phyloP scores from a whole-genome alignment of 2,113 vertebrate species.

The Corythaeola cristata region DNA sequence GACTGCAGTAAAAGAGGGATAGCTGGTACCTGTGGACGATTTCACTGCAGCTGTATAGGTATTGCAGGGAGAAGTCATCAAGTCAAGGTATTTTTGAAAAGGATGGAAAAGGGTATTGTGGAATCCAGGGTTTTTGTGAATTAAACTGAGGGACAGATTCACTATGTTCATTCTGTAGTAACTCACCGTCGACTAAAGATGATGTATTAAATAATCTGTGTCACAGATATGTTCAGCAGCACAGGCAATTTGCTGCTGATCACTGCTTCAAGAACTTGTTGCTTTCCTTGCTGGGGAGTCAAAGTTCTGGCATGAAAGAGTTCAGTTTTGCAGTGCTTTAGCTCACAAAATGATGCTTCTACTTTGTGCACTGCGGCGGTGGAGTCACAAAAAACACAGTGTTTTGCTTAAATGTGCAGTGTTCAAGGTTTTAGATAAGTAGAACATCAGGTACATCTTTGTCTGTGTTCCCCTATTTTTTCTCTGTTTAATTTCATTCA shows the following conservation, averaged over 20 bases:
- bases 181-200: neutral
- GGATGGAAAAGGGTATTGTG: neutral
- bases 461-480: neutral
- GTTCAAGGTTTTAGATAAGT: neutral
- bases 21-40: neutral
- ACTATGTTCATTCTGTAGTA: neutral
- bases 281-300: neutral
- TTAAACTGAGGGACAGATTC: neutral
- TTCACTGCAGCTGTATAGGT: neutral
- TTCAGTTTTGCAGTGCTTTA: neutral
- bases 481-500: neutral
- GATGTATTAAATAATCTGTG: neutral
- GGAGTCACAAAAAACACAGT: neutral
- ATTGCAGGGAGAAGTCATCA: neutral
- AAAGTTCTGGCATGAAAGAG: neutral
- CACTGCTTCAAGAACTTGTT: neutral
- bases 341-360: neutral
- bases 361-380: neutral
- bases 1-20: neutral
- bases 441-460: neutral
- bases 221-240: neutral
- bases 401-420: neutral
- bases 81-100: neutral
- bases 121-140: neutral
- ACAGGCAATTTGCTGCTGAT: neutral